Evolutionary conservation across 2,888 invertebrate species (phyloP).

Genomic region (Heliconius ethilla): DNA sequence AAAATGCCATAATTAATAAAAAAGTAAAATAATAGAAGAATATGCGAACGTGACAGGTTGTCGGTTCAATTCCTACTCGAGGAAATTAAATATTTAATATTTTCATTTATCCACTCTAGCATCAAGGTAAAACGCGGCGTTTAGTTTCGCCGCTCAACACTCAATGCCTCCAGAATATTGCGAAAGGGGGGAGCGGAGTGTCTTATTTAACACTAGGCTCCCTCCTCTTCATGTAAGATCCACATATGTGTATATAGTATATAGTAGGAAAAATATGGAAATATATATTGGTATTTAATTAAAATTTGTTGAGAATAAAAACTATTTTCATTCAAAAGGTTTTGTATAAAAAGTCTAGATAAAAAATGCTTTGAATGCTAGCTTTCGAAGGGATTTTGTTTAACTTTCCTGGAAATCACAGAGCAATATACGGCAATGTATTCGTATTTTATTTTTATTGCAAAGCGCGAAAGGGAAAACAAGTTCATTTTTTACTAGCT

Average conservation of each 20-base stretch:
- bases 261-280: neutral
- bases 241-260: neutral
- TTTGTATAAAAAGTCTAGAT: neutral
- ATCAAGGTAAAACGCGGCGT: too few species aligned
- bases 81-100: too few species aligned
- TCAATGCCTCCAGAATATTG: too few species aligned
- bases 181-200: too few species aligned
- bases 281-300: neutral
- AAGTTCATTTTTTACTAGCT: neutral
- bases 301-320: neutral
- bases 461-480: slow-evolving; percentile 5
- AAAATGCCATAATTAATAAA: too few species aligned
- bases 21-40: too few species aligned
- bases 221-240: too few species aligned
- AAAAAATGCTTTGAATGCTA: slow-evolving; percentile 17
- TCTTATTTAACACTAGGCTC: too few species aligned
- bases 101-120: too few species aligned
- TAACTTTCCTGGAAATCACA: slow-evolving; percentile 10
- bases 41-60: too few species aligned
- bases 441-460: slow-evolving; percentile 7
- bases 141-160: too few species aligned
- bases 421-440: slow-evolving; percentile 9
- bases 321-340: neutral
- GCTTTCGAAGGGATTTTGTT: slow-evolving; percentile 8
- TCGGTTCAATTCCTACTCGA: too few species aligned